Conservation (phyloP, 2,113 vertebrate genomes). For the Halcyon malimbica region DNA sequence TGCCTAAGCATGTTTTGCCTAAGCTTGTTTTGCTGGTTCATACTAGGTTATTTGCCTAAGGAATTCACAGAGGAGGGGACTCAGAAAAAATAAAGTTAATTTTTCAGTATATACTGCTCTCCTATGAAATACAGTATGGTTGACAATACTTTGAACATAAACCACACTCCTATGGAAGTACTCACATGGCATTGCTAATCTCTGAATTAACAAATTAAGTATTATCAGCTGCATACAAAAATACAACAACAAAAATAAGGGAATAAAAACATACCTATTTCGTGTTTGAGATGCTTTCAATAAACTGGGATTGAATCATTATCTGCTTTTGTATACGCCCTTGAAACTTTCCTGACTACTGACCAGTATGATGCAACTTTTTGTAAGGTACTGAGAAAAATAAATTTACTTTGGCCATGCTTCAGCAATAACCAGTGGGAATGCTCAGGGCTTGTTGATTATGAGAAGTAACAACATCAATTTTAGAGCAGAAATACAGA, state of each 20-base stretch:
- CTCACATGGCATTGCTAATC: neutral
- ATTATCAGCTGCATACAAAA: neutral
- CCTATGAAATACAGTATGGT: neutral
- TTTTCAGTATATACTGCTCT: neutral
- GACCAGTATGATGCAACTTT: neutral
- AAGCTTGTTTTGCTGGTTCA: neutral
- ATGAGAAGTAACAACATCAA: neutral
- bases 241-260: neutral
- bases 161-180: neutral
- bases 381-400: neutral
- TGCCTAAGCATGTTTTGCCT: neutral
- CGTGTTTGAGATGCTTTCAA: neutral
- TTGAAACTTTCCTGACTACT: neutral
- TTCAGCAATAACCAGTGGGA: neutral
- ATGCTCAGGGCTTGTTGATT: neutral
- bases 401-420: neutral
- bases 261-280: neutral
- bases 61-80: neutral
- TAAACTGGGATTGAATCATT: neutral
- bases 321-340: neutral
- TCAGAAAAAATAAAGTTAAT: neutral
- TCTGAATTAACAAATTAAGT: neutral
- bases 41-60: neutral
- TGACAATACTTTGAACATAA: neutral
- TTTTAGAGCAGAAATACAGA: neutral